Conservation (phyloP, 1,140 invertebrate species). For the Augochlora pura region DNA sequence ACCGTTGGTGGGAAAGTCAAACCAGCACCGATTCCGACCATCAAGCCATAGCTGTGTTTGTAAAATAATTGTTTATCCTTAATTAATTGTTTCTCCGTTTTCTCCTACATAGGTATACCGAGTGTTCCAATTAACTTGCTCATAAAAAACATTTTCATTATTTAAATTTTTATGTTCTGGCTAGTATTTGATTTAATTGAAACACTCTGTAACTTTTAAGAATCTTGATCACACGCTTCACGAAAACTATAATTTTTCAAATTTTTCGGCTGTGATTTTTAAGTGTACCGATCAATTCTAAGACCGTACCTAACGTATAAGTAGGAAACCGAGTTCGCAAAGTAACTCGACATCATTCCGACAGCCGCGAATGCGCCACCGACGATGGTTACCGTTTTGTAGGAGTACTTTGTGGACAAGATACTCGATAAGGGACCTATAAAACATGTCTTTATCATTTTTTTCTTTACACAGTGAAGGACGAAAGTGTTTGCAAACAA, state of each 20-base stretch:
- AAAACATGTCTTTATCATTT: constrained; percentile 64
- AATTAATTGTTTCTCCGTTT: neutral
- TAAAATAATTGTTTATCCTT: constrained; percentile 33
- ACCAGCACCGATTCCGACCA: constrained; percentile 89
- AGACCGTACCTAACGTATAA: constrained; percentile 87
- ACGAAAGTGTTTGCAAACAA: neutral
- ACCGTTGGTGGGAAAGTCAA: constrained; percentile 92
- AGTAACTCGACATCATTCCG: constrained; percentile 92
- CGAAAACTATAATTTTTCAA: no score
- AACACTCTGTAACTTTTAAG: neutral
- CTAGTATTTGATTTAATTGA: neutral
- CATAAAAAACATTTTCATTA: neutral
- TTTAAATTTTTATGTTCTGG: no score
- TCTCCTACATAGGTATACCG: neutral
- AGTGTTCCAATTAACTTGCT: neutral
- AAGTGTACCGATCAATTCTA: neutral
- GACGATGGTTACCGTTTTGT: constrained; percentile 90
- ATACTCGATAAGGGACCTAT: constrained; percentile 93
- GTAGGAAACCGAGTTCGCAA: constrained; percentile 87
- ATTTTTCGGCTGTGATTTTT: no score
- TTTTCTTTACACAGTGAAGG: neutral
- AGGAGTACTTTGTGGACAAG: constrained; percentile 93
- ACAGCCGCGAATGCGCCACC: constrained; percentile 89
- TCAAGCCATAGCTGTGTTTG: constrained; percentile 85
- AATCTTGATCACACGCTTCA: no score